phyloP scores from a whole-genome alignment of 2,888 invertebrate species.

The Hemithea aestivaria region DNA sequence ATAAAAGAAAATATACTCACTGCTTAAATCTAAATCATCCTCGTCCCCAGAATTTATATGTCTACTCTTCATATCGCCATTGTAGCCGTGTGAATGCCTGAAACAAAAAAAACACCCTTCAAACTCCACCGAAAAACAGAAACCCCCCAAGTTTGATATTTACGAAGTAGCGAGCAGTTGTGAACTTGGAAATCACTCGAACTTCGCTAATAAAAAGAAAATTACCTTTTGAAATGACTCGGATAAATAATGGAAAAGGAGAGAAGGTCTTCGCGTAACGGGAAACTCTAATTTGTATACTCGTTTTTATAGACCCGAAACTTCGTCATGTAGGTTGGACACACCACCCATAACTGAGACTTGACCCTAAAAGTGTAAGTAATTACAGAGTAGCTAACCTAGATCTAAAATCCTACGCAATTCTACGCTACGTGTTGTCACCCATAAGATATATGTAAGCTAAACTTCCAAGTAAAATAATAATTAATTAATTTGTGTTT shows the following conservation, averaged over 20 bases:
- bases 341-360: too few relatives aligned
- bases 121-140: constrained; percentile 2
- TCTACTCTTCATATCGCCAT: constrained; percentile 72
- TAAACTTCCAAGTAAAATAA: too few relatives aligned
- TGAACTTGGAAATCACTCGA: constrained; percentile 12
- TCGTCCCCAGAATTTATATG: constrained; percentile 73
- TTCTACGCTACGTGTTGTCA: too few relatives aligned
- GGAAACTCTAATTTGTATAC: background rate
- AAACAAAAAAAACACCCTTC: constrained; percentile 26
- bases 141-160: constrained; percentile 4
- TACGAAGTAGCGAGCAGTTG: constrained; percentile 8
- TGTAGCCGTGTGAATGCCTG: constrained; percentile 70
- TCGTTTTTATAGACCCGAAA: too few relatives aligned
- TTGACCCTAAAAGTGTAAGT: too few relatives aligned
- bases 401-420: too few relatives aligned
- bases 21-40: constrained; percentile 73
- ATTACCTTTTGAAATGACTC: constrained; percentile 9
- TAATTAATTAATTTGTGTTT: too few relatives aligned
- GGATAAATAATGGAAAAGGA: constrained; percentile 6
- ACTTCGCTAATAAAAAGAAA: constrained; percentile 16
- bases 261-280: constrained; percentile 10
- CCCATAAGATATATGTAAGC: too few relatives aligned
- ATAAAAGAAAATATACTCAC: constrained; percentile 48
- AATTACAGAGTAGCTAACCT: too few relatives aligned
- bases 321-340: too few relatives aligned